phyloP scores from a whole-genome alignment of 2,888 invertebrate genomes.

The Pocota personata region DNA sequence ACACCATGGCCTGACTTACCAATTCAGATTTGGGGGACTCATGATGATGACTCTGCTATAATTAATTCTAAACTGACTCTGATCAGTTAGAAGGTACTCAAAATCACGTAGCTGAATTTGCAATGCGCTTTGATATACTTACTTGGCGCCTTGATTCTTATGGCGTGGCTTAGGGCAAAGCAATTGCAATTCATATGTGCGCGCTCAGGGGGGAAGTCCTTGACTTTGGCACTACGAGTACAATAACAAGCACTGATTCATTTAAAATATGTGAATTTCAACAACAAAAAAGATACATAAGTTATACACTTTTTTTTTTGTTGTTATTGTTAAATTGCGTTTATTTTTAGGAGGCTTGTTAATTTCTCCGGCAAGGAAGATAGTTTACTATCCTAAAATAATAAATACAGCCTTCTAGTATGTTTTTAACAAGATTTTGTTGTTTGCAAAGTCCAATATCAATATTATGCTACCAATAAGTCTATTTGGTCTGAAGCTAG shows the following conservation, averaged over 20 bases:
- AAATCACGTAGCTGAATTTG: slow-evolving; percentile 29
- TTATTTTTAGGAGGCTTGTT: too few species aligned
- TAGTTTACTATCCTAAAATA: not conserved
- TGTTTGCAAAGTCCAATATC: not conserved
- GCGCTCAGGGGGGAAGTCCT: not conserved
- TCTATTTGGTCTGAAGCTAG: slow-evolving; percentile 12
- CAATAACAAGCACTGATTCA: not conserved
- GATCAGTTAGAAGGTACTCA: slow-evolving; percentile 22
- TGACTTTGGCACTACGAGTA: not conserved
- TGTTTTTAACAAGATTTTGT: not conserved
- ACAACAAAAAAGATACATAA: too few species aligned
- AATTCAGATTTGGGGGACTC: slow-evolving; percentile 34
- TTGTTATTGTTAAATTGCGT: too few species aligned
- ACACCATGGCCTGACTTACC: slow-evolving; percentile 42
- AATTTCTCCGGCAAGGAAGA: too few species aligned
- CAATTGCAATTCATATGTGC: too few species aligned
- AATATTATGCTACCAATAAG: slow-evolving; percentile 30
- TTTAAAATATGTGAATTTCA: not conserved
- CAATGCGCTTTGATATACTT: slow-evolving; percentile 1
- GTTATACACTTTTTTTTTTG: too few species aligned
- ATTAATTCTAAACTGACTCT: slow-evolving; percentile 32
- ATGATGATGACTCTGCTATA: slow-evolving; percentile 11
- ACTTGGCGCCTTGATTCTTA: slow-evolving; percentile 51
- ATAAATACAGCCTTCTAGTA: too few species aligned
- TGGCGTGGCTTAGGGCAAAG: not conserved